Evolutionary conservation across 1,140 invertebrate genomes (phyloP), one percentile per base, ranked within the genome.

Genomic region (Trichonephila clavipes): DNA sequence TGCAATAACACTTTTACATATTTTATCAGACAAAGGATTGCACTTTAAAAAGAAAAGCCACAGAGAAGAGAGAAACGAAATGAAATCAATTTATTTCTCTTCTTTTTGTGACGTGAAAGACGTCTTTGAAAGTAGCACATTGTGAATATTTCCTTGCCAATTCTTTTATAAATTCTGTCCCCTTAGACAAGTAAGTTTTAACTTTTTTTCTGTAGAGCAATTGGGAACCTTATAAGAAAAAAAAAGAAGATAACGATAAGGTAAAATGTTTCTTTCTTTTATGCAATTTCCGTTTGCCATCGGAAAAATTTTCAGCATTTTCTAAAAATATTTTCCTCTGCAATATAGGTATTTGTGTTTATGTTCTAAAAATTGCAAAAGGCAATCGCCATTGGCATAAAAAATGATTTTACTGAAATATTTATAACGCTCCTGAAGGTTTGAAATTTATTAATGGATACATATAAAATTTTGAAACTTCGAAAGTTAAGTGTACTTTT

Each of bases 11-110:
- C 90, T 92, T 92, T 81, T 92, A 92, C 90, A 92, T 92, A 92
- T 92, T 92, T 92, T 92, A 92, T 92, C 90, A 92, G 90, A 92
- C 90, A 92, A 92, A 82, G 62, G 61, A 81, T 81, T 92, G 90
- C 90, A 92, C 90, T 92, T 92, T 66, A 40, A 34, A 92, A 92
- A 62, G 66, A 28, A 92, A 77, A 89, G 72, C 88, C 88, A 77
- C 77, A 64, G 61, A 51, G 77, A 90, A 34, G 59, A 66, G 28
- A 85, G 81, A 92, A 92, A 69, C 58, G 81, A 92, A 92, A 81
- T 92, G 81, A 85, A 92, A 92, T 92, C 90, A 92, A 92, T 92
- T 92, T 92, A 92, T 83, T 85, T 82, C 89, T 82, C 62, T 82
- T 90, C 77, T 92, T 83, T 85, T n/a, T 66, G 28, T 44, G 61